Conservation (phyloP, 2,888 invertebrate genomes). For the Oxytorus armatus region DNA sequence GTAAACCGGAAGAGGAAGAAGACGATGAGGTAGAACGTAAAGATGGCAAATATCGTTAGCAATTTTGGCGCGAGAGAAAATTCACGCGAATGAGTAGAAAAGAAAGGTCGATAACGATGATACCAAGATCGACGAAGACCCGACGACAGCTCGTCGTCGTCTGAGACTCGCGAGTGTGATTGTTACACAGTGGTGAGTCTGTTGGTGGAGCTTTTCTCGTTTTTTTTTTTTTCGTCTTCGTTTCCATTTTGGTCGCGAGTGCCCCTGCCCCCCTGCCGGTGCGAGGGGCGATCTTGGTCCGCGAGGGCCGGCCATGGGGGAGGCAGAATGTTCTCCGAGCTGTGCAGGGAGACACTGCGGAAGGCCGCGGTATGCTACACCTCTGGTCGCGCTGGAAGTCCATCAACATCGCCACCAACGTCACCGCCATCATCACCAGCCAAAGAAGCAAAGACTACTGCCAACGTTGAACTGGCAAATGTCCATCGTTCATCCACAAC, state of each 20-base stretch:
- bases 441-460: conserved; percentile 77
- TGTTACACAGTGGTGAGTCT: neutral
- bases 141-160: conserved; percentile 10
- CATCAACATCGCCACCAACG: conserved; percentile 82
- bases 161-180: conserved; percentile 28
- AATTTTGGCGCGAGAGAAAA: neutral
- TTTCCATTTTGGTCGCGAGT: conserved; percentile 13
- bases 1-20: neutral
- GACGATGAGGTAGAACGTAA: no score
- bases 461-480: conserved; percentile 80
- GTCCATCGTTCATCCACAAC: conserved; percentile 72
- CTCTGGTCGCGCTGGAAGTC: conserved; percentile 82
- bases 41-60: neutral
- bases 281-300: conserved; percentile 67
- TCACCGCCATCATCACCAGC: conserved; percentile 83
- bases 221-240: conserved; percentile 26
- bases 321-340: conserved; percentile 86
- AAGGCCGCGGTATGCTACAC: conserved; percentile 85
- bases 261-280: no score
- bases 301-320: conserved; percentile 82
- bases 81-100: neutral
- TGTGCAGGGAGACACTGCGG: conserved; percentile 86
- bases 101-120: conserved; percentile 10
- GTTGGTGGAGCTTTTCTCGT: neutral
- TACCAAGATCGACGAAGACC: conserved; percentile 26